Percentiles rank a stretch among this genome's conserved stretches.
Evolutionary conservation across 2,888 invertebrate genomes (phyloP).

Genomic region (Norana najaformis): DNA sequence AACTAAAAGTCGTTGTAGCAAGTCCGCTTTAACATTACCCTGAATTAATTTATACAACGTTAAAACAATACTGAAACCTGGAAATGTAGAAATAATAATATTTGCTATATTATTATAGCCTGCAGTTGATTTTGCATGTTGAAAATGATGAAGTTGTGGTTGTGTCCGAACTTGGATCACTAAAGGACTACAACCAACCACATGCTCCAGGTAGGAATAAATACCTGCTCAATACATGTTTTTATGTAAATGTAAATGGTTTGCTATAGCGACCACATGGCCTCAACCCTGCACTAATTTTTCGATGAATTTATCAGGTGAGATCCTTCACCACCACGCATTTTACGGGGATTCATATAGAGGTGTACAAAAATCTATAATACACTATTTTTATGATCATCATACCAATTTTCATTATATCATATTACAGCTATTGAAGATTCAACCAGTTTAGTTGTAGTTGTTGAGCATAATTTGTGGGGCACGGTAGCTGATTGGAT

Average conservation of each 20-base stretch:
- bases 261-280: too few species aligned
- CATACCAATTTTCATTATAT: neutral
- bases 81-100: neutral
- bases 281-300: too few species aligned
- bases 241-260: too few species aligned
- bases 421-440: neutral
- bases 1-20: too few species aligned
- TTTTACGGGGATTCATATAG: neutral
- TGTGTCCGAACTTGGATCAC: conserved; percentile 54
- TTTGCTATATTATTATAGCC: conserved; percentile 39
- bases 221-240: neutral
- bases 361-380: neutral
- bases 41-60: too few species aligned
- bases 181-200: conserved; percentile 63
- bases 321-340: too few species aligned
- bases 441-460: neutral
- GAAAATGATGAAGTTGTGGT: conserved; percentile 48
- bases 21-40: neutral
- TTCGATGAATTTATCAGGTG: neutral
- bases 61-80: neutral
- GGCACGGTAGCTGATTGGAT: too few species aligned
- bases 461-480: neutral
- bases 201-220: conserved; percentile 57
- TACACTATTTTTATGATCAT: neutral
- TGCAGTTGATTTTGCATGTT: conserved; percentile 51